These are phyloP conservation scores for Euclidia mi DNA, from an alignment of 2,888 invertebrate species.

Conservation along the genomic window DNA sequence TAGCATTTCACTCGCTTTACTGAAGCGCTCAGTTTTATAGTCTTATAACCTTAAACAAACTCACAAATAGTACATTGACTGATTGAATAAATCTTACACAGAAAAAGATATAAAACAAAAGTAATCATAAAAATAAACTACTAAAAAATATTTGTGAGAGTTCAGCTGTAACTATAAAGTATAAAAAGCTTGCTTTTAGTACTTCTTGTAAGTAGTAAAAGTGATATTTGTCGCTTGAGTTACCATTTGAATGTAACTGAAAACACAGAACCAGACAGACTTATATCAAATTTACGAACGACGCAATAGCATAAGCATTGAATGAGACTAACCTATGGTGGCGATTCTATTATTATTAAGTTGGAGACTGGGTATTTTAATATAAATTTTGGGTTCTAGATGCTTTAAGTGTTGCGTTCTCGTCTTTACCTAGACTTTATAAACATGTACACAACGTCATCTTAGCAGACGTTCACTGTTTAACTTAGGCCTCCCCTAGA, in stretches of 20 bases:
- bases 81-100: conserved; percentile 14
- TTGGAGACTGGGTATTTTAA: too few species aligned
- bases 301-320: too few species aligned
- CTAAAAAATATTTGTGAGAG: conserved; percentile 9
- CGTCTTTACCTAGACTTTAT: too few species aligned
- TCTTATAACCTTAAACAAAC: not conserved
- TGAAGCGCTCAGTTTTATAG: too few species aligned
- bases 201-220: conserved; percentile 8
- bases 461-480: too few species aligned
- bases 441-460: too few species aligned
- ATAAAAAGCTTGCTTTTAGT: conserved; percentile 17
- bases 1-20: too few species aligned
- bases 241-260: conserved; percentile 7
- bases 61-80: conserved; percentile 1
- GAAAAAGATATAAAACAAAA: conserved; percentile 6
- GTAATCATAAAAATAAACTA: conserved; percentile 12
- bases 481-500: too few species aligned
- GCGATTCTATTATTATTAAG: too few species aligned
- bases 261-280: not conserved
- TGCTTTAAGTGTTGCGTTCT: too few species aligned
- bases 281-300: not conserved
- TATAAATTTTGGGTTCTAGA: too few species aligned
- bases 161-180: conserved; percentile 8
- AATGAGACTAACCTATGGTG: too few species aligned
- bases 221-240: conserved; percentile 6